Evolutionary conservation across 2,888 invertebrate genomes (phyloP), one percentile per base, ranked within the genome.

Genomic region (Nasonovia ribisnigri): DNA sequence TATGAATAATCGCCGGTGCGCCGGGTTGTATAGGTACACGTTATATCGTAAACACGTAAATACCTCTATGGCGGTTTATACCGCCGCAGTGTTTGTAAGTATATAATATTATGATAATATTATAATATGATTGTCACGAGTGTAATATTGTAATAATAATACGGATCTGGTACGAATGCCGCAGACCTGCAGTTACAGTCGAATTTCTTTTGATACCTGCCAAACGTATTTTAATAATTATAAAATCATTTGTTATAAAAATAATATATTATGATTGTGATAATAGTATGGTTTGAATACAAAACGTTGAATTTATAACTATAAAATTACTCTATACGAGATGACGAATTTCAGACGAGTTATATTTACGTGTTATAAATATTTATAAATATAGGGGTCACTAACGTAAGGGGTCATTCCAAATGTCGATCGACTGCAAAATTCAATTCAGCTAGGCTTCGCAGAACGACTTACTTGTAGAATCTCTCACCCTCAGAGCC

Each of bases 1-100:
- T 77, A 92, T 88, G 88, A 92, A 88, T 88, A 88, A 92, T 92
- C 11, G 48, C 91, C 90, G 10, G 11, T 26, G 43, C 60, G 16
- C 26, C 6, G 24, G 11, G 88, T n/a, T n/a, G n/a, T n/a, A n/a
- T n/a, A 29, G 13, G 57, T 51, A 51, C 51, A 16, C 51, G 46
- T 26, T 16, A 54, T 54, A 20, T n/a, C 29, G 29, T 29, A 43
- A 3, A 26, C 43, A 46, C 46, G 3, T 86, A 86, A n/a, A n/a
- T 86, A 86, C 36, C 67, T 36, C n/a, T 36, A 67, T 67, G 3
- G 24, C 11, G 24, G 84, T 26, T n/a, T 26, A 11, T 29, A 86
- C 11, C 43, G 29, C 5, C 29, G 46, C 84, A 13, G 11, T 13
- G n/a, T 67, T 67, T 48, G 48, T 48, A 48, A 48, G 0, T 48